Base-by-base conservation (phyloP, 2,113 vertebrate species). In the Uria lomvia region DNA sequence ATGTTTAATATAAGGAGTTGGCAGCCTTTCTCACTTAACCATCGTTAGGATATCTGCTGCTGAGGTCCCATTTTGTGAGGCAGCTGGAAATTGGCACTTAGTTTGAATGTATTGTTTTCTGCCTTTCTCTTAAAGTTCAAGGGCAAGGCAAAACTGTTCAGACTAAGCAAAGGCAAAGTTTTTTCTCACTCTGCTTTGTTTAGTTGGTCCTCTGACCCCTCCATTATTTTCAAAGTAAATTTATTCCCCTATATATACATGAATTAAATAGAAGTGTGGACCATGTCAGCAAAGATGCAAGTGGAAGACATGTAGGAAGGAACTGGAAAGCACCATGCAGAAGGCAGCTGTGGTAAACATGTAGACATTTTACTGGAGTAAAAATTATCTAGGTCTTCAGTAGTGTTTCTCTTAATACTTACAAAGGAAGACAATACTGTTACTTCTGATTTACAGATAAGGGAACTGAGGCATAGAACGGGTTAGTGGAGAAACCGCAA, bases 31-130 rank as follows among this genome's bases (percentile, higher is more conserved):
- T 80, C 67, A 45, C 62, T 93, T 94, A 80, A 92, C 91, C 71
- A 65, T 95, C 62, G 36, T 95, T 95, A 96, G 65, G 68, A 75
- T 50, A 52, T 94, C 74, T 96, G 85, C 93, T 96, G 71, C 85
- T 86, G 53, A 73, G 85, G 70, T 85, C 84, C 74, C 49, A 85
- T 91, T 96, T 92, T 63, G 86, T 19, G 76, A 92, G 80, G 80
- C 91, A 95, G 93, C 66, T 88, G 94, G 90, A 94, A 96, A 96
- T 95, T 85, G 87, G 62, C 50, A 78, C 92, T 94, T 85, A 78
- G 70, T 95, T 94, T 93, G 55, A 93, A 90, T n/a, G 16, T 76
- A 93, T 92, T 79, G 92, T 93, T 94, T 92, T 76, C 85, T 90
- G 15, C 67, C 82, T 93, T 78, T 83, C 66, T 79, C 34, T 32